A percentile compares a stretch with the other conserved stretches of the same genome.
Evolutionary conservation across 2,113 vertebrate genomes (phyloP).

Genomic region (Kryptolebias marmoratus): DNA sequence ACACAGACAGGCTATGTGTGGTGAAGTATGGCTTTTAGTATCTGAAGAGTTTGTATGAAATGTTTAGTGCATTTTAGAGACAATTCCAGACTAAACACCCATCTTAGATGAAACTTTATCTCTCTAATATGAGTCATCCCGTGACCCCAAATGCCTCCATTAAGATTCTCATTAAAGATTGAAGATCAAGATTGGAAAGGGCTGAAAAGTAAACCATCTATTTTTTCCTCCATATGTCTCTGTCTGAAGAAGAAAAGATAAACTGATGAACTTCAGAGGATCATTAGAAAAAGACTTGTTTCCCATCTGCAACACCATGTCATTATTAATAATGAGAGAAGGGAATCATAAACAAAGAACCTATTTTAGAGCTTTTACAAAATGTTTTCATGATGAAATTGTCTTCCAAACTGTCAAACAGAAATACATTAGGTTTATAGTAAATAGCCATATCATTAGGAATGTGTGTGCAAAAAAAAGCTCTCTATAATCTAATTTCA

Average conservation of each 20-base stretch:
- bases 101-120: conserved; percentile 69
- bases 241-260: conserved; percentile 28
- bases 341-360: background rate
- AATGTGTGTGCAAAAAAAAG: too few species aligned
- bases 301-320: conserved; percentile 10
- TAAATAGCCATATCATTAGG: background rate
- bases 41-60: conserved; percentile 64
- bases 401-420: background rate
- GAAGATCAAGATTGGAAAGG: conserved; percentile 32
- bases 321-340: background rate
- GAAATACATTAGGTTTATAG: background rate
- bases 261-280: conserved; percentile 15
- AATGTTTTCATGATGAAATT: background rate
- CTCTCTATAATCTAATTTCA: too few species aligned
- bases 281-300: background rate
- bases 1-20: conserved; percentile 50
- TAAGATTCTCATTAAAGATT: conserved; percentile 22
- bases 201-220: conserved; percentile 48
- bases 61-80: conserved; percentile 73
- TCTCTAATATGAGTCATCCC: conserved; percentile 47
- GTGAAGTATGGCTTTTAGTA: conserved; percentile 60
- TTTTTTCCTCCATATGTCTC: conserved; percentile 25
- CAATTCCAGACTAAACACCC: conserved; percentile 70
- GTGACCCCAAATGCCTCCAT: conserved; percentile 42
- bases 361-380: conserved; percentile 6